A percentile compares a stretch with the other conserved stretches of the same genome.
These are phyloP conservation scores for Luffia ferchaultella DNA, from an alignment of 2,888 invertebrate genomes.

Conservation along the genomic window DNA sequence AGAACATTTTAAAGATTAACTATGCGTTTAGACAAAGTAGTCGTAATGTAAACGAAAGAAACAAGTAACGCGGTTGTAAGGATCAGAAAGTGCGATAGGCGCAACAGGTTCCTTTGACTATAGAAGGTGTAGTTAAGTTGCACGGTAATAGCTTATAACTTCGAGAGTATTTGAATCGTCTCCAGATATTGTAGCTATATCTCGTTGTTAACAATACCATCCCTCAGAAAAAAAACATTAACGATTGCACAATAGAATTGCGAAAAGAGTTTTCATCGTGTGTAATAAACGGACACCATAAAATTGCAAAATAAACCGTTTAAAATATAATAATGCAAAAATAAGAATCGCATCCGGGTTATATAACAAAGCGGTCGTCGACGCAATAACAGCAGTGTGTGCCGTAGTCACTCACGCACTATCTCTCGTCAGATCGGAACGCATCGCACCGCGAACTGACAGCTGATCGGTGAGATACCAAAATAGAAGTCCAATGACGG, in stretches of 20 bases:
- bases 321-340: not conserved
- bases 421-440: conserved; percentile 49
- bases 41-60: too few species aligned
- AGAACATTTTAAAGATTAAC: too few species aligned
- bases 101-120: conserved; percentile 30
- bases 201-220: too few species aligned
- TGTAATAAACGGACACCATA: conserved; percentile 4
- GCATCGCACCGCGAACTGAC: conserved; percentile 43
- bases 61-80: conserved; percentile 10
- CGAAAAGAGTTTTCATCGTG: not conserved
- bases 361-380: not conserved
- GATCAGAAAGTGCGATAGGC: conserved; percentile 18
- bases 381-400: not conserved
- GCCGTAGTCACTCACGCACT: conserved; percentile 35
- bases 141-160: not conserved
- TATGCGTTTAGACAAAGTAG: too few species aligned
- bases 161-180: too few species aligned
- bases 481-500: conserved; percentile 2
- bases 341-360: not conserved
- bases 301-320: conserved; percentile 6
- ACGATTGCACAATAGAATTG: not conserved
- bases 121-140: not conserved
- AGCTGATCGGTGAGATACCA: conserved; percentile 34
- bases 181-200: too few species aligned
- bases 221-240: too few species aligned